These are phyloP conservation scores for Taeniopygia guttata DNA, from an alignment of 2,797 vertebrate genomes.

Conservation along the genomic window DNA sequence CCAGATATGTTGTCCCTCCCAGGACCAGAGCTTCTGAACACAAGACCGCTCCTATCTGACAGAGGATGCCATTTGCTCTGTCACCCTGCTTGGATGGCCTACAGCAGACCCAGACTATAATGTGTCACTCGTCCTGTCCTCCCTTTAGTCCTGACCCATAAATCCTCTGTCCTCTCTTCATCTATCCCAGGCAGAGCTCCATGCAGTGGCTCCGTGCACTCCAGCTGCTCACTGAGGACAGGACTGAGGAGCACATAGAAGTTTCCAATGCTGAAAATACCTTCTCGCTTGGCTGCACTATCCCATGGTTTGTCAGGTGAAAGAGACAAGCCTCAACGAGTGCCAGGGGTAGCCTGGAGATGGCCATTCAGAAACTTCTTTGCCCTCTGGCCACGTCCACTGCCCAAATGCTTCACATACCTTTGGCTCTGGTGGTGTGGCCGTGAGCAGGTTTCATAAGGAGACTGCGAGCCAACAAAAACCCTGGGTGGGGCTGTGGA, in stretches of 20 bases:
- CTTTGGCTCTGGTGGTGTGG: background rate
- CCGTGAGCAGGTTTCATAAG: background rate
- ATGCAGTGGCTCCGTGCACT: background rate
- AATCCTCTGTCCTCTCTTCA: background rate
- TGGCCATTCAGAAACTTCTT: background rate
- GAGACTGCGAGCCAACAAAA: background rate
- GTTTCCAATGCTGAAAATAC: background rate
- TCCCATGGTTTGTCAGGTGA: background rate
- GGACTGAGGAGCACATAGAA: background rate
- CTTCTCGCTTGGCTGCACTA: background rate
- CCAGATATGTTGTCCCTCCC: background rate
- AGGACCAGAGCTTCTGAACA: background rate
- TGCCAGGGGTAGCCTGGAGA: background rate
- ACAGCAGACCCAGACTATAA: background rate
- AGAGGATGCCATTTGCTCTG: background rate
- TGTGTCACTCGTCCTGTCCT: background rate
- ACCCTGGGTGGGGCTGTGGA: accelerated
- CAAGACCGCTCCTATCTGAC: background rate
- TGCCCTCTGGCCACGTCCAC: background rate
- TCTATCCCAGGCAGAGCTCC: background rate
- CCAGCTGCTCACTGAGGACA: background rate
- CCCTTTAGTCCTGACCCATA: background rate
- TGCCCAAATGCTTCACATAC: background rate
- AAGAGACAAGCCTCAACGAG: background rate
- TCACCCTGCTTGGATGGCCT: background rate